Evolutionary conservation across 2,888 invertebrate genomes (phyloP), one percentile per base, ranked within the genome.

Genomic region (Alcis repandata): DNA sequence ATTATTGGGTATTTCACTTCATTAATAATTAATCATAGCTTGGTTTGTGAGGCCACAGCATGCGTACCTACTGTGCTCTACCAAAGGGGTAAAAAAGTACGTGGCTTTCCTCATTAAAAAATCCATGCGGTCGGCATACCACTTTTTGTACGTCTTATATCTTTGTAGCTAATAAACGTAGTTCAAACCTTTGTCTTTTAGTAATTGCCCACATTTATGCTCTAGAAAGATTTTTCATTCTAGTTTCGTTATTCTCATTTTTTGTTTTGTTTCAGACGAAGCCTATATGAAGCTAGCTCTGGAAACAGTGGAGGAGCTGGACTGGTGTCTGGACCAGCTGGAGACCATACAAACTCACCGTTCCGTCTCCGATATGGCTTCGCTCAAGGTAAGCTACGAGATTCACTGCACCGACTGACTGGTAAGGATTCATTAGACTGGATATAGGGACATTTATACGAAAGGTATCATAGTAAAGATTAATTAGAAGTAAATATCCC

Each of bases 271-370:
- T 95, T 0, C 91, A 96, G 98, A 99, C 94, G 98, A 98, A 89
- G 95, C 96, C 83, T 98, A 98, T 93, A 96, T 97, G 95, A 98
- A 98, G 91, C 94, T 99, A 89, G 98, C 99, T 65, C 94, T 98
- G 91, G 99, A 99, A 91, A 99, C 99, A 49, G 96, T 99, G 94
- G 99, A 99, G 89, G 99, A 99, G 94, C 94, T 99, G 91, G 99
- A 99, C 94, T 99, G 99, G 99, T 99, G 99, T 90, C 95, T 99
- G 94, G 99, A 99, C 94, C 99, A 99, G 94, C 94, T 99, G 92
- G 99, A 99, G 95, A 99, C 99, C 76, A 99, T 99, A 90, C 99
- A 99, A 95, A 99, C 99, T 69, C 99, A 99, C 94, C 97, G 99
- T 87, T 99, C 99, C 82, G 99, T 99, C 80, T 99, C 98, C 72